Evolutionary conservation across 2,888 invertebrate genomes (phyloP).

Genomic region (Nemoura dubitans): DNA sequence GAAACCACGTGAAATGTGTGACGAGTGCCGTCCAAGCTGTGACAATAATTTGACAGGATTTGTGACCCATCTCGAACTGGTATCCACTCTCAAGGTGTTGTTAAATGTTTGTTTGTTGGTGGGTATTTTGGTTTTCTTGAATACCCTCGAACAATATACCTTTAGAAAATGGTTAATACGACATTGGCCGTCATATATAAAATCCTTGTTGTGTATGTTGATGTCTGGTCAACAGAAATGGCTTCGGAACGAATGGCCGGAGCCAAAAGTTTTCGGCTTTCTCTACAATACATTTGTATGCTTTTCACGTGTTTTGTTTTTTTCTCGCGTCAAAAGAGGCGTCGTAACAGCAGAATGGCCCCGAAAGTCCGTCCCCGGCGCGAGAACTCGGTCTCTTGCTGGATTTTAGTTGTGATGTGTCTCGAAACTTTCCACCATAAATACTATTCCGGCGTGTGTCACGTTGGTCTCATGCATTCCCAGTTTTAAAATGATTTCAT

Average conservation of each 20-base stretch:
- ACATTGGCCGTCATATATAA: slow-evolving; percentile 14
- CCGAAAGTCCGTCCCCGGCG: neutral
- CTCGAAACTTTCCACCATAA: neutral
- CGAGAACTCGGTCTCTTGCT: neutral
- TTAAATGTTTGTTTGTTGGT: slow-evolving; percentile 26
- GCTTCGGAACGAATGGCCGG: neutral
- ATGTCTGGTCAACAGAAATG: neutral
- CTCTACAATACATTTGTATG: slow-evolving; percentile 16
- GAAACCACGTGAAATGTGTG: slow-evolving; percentile 29
- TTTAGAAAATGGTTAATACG: slow-evolving; percentile 1
- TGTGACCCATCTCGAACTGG: neutral
- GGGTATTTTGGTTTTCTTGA: slow-evolving; percentile 18
- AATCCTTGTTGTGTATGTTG: slow-evolving; percentile 7
- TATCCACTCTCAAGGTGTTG: neutral
- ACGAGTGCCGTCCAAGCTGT: slow-evolving; percentile 29
- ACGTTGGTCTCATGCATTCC: neutral
- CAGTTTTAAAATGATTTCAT: neutral
- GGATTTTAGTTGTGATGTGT: neutral
- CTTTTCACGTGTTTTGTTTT: slow-evolving; percentile 2
- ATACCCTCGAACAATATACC: slow-evolving; percentile 18
- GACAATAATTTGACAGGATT: slow-evolving; percentile 29
- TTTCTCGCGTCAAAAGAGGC: neutral
- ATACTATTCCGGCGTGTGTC: neutral
- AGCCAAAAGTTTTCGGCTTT: slow-evolving; percentile 3
- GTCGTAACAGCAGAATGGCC: slow-evolving; percentile 14